Evolutionary conservation across 2,888 invertebrate species (phyloP).

Genomic region (Scaptomyza reducta): DNA sequence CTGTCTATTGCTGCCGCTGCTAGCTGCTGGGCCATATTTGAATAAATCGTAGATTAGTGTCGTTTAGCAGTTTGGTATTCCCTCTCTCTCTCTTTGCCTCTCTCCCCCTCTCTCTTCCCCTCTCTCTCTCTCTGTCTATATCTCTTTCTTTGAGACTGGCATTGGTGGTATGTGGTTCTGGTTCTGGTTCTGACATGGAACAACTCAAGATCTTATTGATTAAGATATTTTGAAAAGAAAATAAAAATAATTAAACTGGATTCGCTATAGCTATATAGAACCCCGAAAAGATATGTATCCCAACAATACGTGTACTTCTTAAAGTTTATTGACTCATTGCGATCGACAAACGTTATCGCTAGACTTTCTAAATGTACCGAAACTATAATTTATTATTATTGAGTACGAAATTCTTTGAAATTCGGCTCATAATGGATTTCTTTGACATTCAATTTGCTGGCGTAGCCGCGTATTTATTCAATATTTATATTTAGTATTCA

Average conservation of each 20-base stretch:
- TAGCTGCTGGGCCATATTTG: constrained; percentile 54
- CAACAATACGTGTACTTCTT: background rate
- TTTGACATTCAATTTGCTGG: background rate
- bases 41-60: constrained; percentile 75
- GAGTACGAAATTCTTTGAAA: background rate
- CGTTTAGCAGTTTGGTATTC: constrained; percentile 74
- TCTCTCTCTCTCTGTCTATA: constrained; percentile 1
- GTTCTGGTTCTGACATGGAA: constrained; percentile 20
- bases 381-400: constrained; percentile 1
- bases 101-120: constrained; percentile 6
- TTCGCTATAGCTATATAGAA: background rate
- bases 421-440: background rate
- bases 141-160: too few relatives aligned
- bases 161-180: constrained; percentile 44
- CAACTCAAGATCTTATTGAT: constrained; percentile 38
- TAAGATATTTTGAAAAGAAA: constrained; percentile 41
- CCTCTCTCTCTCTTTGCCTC: background rate
- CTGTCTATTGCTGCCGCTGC: constrained; percentile 4
- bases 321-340: background rate
- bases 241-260: constrained; percentile 7
- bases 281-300: background rate
- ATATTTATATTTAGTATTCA: constrained; percentile 18
- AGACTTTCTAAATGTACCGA: background rate
- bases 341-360: constrained; percentile 2
- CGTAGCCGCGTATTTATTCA: background rate